These are phyloP conservation scores for Myanophis thanlyinensis DNA, from an alignment of 2,113 vertebrate genomes.

Conservation along the genomic window DNA sequence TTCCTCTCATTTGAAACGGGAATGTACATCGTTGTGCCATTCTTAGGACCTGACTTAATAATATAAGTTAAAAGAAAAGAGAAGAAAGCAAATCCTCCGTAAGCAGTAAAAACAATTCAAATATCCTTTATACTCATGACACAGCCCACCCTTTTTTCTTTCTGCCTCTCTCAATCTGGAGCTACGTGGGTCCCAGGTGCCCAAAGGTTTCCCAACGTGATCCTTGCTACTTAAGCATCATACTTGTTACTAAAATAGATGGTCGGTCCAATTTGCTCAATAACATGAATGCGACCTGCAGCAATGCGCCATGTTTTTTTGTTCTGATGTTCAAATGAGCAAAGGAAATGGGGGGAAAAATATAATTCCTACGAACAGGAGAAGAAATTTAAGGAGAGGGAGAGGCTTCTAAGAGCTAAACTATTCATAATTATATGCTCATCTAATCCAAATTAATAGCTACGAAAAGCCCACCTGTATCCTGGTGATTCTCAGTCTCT, in stretches of 20 bases:
- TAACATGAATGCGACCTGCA: not conserved
- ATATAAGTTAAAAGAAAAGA: not conserved
- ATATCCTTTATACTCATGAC: not conserved
- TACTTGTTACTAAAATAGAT: not conserved
- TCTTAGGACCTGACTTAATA: not conserved
- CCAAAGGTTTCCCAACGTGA: not conserved
- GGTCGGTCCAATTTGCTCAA: not conserved
- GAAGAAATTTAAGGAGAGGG: not conserved
- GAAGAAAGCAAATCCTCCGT: not conserved
- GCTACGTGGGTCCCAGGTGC: not conserved
- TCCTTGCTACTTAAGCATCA: not conserved
- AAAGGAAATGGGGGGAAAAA: not conserved
- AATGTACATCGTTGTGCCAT: not conserved
- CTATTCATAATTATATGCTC: not conserved
- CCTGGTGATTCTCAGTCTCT: slow-evolving; percentile 29
- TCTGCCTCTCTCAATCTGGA: not conserved
- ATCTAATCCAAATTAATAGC: no score
- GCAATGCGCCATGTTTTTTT: not conserved
- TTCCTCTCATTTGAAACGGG: not conserved
- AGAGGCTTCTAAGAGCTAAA: not conserved
- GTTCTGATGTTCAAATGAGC: not conserved
- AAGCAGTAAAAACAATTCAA: not conserved
- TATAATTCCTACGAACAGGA: not conserved
- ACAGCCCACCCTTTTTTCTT: not conserved
- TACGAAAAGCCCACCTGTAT: slow-evolving; percentile 48